Evolutionary conservation across 2,888 invertebrate genomes (phyloP), one percentile per base, ranked within the genome.

Genomic region (Thysanoteuthis rhombus): DNA sequence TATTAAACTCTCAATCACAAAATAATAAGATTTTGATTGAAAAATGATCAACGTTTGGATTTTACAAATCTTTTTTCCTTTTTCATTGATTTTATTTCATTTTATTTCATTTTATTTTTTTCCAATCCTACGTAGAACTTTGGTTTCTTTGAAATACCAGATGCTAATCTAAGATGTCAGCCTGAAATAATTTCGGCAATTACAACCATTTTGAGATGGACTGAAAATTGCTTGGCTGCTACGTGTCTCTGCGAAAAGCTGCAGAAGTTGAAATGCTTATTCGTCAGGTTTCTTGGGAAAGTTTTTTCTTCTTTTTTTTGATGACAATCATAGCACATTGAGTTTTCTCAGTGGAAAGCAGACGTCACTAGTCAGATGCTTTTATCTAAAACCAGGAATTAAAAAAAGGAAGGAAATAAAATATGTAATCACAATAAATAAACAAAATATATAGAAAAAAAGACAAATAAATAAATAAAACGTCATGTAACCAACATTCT

Each of bases 161-260:
- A 75, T 75, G n/a, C 75, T 75, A 75, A 75, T 75, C 75, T 75
- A n/a, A n/a, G n/a, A 75, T 75, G 75, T 75, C 75, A 75, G 75
- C 75, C 1, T 75, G 75, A 75, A 75, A n/a, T n/a, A 75, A 75
- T 75, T 75, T 75, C 36, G n/a, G 16, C 75, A 75, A 75, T 75
- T 75, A 75, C n/a, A 75, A n/a, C n/a, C 75, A 75, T 75, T 75
- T 75, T n/a, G 36, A 75, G 25, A 75, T 28, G 52, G 52, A 75
- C n/a, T 75, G n/a, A n/a, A n/a, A 75, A 75, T 75, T 75, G n/a
- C 75, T 75, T 75, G 12, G 75, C n/a, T n/a, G 12, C 36, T 36
- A 36, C 16, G n/a, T 75, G 75, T 75, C 75, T 58, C 32, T 32
- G 32, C 28, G 32, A 58, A 8, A 8, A 8, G 25, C 3, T 16